Base-by-base conservation (phyloP, 2,888 invertebrate species). In the Cyclophora albipunctata region DNA sequence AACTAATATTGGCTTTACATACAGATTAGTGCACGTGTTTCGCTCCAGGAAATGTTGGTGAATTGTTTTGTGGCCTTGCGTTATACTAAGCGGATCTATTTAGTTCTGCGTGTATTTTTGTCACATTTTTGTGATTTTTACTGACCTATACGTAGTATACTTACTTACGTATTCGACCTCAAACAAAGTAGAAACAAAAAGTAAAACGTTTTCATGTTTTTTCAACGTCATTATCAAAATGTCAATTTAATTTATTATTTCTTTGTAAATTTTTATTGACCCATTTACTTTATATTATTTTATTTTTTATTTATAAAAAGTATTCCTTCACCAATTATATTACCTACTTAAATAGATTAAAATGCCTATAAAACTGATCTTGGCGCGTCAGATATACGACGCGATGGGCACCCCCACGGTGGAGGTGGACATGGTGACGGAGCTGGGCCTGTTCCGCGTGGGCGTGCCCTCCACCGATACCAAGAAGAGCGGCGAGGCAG, bases 381-480 rank as follows among this genome's bases (percentile, higher is more conserved):
- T 94, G 64, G 98, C 98, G 57, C 95, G 99, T 75, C 97, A 97
- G 90, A 98, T 99, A 84, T 98, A 95, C 79, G 99, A 99, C 89
- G 95, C 97, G 40, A 94, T 97, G 67, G 99, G 98, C 49, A 95
- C 97, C 69, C 99, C 99, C 45, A 99, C 99, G 5, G 96, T 99
- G 47, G 99, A 99, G 90, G 99, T 99, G 60, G 93, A 93, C 69
- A 85, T 93, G 72, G 90, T 92, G 5, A 94, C 94, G 4, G 97
- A 94, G 71, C 92, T 94, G 68, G 97, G 95, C n/a, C 79, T 95
- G 35, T 96, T 95, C 84, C 91, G 98, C 50, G 94, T 98, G 52
- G 98, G 98, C 44, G 99, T 99, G 3, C 99, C 99, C 34, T 98
- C 98, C 42, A 98, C 98, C 46, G 98, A 98, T 51, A 93, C 93